Conservation (phyloP, 2,113 vertebrate genomes). For the Orientallactaga bullata region DNA sequence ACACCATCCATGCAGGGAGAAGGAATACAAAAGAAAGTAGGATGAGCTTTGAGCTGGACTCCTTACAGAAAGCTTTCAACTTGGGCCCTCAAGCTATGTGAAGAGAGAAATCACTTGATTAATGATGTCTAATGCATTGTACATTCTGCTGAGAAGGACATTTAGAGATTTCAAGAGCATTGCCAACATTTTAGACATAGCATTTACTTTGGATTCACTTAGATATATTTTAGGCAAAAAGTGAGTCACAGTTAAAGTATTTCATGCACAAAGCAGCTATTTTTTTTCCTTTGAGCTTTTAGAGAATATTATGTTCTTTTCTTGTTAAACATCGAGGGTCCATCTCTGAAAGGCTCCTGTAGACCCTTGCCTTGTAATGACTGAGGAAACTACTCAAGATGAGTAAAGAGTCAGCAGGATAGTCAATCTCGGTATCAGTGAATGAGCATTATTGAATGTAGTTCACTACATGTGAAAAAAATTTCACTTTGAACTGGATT, state of each 20-base stretch:
- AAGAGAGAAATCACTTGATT: conserved; percentile 8
- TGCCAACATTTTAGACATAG: conserved; percentile 63
- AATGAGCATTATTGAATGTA: not conserved
- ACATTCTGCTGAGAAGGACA: conserved; percentile 26
- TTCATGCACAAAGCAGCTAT: conserved; percentile 43
- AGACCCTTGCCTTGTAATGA: not conserved
- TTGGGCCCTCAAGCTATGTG: not conserved
- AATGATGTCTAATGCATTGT: not conserved
- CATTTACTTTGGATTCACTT: conserved; percentile 66
- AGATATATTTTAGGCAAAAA: conserved; percentile 63
- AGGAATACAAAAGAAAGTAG: not conserved
- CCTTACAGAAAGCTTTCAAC: not conserved
- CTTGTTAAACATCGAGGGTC: not conserved
- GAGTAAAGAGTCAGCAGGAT: not conserved
- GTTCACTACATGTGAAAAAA: not conserved
- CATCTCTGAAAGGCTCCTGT: not conserved
- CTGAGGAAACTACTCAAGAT: not conserved
- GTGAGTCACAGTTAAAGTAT: conserved; percentile 71
- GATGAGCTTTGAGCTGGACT: not conserved
- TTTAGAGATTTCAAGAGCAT: conserved; percentile 34
- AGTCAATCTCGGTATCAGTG: not conserved
- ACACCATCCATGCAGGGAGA: not conserved
- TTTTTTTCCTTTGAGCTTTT: conserved; percentile 19
- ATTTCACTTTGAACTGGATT: conserved; percentile 19
- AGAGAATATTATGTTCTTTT: conserved; percentile 39